Percentiles rank a stretch among this genome's conserved stretches.
Evolutionary conservation across 2,113 vertebrate species (phyloP).

Genomic region (Trachemys scripta): DNA sequence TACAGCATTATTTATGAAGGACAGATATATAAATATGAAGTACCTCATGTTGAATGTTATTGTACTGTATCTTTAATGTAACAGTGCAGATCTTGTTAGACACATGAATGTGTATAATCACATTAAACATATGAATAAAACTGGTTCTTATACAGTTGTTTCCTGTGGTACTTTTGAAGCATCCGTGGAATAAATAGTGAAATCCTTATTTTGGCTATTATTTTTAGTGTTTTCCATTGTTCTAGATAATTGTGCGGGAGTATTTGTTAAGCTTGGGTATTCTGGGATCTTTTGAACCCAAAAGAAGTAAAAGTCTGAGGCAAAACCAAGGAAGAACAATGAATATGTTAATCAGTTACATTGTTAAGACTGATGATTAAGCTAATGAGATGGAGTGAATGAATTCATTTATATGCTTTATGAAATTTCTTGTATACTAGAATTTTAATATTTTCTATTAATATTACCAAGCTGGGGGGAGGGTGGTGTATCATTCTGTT

Average conservation of each 20-base stretch:
- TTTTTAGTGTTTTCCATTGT: constrained; percentile 18
- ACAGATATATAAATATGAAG: constrained; percentile 84
- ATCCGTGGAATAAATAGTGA: constrained; percentile 41
- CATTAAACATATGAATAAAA: constrained; percentile 84
- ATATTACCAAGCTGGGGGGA: constrained; percentile 43
- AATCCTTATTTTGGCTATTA: neutral
- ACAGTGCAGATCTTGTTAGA: constrained; percentile 91
- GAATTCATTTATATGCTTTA: constrained; percentile 57
- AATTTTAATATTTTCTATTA: constrained; percentile 59
- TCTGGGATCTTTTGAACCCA: constrained; percentile 68
- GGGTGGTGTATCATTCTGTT: neutral
- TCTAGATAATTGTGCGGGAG: constrained; percentile 35
- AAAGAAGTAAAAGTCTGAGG: constrained; percentile 66
- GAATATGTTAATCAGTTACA: constrained; percentile 69
- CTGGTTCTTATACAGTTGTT: constrained; percentile 74
- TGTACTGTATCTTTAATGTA: constrained; percentile 91
- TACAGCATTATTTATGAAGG: constrained; percentile 85
- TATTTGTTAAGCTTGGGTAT: constrained; percentile 63
- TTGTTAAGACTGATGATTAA: constrained; percentile 61
- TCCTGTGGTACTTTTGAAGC: constrained; percentile 68
- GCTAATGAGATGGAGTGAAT: constrained; percentile 55
- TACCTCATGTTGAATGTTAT: constrained; percentile 89
- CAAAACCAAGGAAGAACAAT: constrained; percentile 66
- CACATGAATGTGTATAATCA: constrained; percentile 93
- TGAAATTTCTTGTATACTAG: constrained; percentile 60